Base-by-base conservation (phyloP, 2,888 invertebrate species). In the Ischnura elegans region DNA sequence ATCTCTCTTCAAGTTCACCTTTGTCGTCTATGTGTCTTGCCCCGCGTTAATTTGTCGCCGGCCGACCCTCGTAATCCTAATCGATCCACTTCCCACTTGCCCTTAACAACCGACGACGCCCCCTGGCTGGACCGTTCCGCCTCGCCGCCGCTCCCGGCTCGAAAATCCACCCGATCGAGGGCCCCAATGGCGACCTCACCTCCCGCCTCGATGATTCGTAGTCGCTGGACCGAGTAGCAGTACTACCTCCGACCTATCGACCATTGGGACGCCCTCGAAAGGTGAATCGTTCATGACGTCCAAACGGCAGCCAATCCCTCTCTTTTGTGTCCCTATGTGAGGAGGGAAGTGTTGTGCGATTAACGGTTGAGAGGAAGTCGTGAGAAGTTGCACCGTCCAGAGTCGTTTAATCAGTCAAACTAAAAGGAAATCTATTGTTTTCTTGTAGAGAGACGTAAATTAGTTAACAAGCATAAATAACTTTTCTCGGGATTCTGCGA, bases 21-120 rank as follows among this genome's bases (percentile, higher is more conserved):
- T n/a, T n/a, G n/a, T n/a, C 13, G 76, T 76, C 76, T 8, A 76
- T 76, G 29, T 29, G 76, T 76, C 29, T 29, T 76, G 36, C 76
- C 76, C 19, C 76, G 76, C 76, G 76, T 76, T 76, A 76, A 76
- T 76, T 76, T 76, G 76, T 76, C 76, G 76, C 76, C 29, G 76
- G 36, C 16, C 51, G 29, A 10, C 76, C 29, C 76, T 76, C 29
- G 8, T 76, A 76, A 76, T 76, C 76, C 76, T 10, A 76, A 76
- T 29, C 36, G 76, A 76, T 76, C 76, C 36, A 25, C n/a, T 25
- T 25, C 8, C 10, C 61, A 4, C n/a, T n/a, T 10, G 4, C 8
- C n/a, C 5, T 0, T 0, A 0, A 4, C 61, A 4, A 4, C 61
- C 61, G n/a, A 4, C 61, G n/a, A 3, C 0, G n/a, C n/a, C n/a